Evolutionary conservation across 2,797 vertebrate genomes (phyloP).

Genomic region (Melanotaenia parkinsoni): DNA sequence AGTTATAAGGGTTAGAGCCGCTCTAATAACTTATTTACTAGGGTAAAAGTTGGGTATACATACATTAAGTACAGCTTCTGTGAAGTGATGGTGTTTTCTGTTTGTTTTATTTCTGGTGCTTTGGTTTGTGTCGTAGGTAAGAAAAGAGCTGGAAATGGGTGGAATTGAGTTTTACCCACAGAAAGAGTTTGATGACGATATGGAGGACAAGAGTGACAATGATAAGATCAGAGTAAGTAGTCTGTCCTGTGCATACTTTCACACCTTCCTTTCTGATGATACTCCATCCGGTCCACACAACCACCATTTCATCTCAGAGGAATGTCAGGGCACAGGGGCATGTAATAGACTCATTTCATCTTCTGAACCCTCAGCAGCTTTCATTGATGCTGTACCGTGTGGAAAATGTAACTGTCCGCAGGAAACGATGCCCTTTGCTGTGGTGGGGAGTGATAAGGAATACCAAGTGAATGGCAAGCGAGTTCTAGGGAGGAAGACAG

Average conservation of each 20-base stretch:
- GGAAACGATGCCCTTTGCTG: slow-evolving; percentile 97
- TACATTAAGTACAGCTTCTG: not conserved
- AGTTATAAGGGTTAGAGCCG: not conserved
- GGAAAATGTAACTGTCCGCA: slow-evolving; percentile 67
- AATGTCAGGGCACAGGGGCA: slow-evolving; percentile 29
- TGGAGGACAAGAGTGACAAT: slow-evolving; percentile 97
- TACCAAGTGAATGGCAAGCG: slow-evolving; percentile 96
- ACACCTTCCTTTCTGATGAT: not conserved
- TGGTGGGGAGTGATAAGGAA: slow-evolving; percentile 98
- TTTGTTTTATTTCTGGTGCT: not conserved
- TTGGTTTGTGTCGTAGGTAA: slow-evolving; percentile 73
- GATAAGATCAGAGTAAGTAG: slow-evolving; percentile 95
- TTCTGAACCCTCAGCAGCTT: slow-evolving; percentile 19
- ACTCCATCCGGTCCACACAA: not conserved
- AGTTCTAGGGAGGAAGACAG: slow-evolving; percentile 94
- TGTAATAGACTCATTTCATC: slow-evolving; percentile 32
- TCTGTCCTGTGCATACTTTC: not conserved
- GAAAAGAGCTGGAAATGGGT: slow-evolving; percentile 93
- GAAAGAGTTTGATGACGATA: slow-evolving; percentile 97
- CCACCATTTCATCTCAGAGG: slow-evolving; percentile 8
- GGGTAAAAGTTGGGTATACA: not conserved
- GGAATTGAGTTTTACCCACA: slow-evolving; percentile 98
- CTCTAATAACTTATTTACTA: not conserved
- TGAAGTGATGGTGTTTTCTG: not conserved
- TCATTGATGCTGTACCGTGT: slow-evolving; percentile 3